Evolutionary conservation across 2,797 vertebrate genomes (phyloP), one percentile per base, ranked within the genome.

Genomic region (Neopelma chrysocephalum): DNA sequence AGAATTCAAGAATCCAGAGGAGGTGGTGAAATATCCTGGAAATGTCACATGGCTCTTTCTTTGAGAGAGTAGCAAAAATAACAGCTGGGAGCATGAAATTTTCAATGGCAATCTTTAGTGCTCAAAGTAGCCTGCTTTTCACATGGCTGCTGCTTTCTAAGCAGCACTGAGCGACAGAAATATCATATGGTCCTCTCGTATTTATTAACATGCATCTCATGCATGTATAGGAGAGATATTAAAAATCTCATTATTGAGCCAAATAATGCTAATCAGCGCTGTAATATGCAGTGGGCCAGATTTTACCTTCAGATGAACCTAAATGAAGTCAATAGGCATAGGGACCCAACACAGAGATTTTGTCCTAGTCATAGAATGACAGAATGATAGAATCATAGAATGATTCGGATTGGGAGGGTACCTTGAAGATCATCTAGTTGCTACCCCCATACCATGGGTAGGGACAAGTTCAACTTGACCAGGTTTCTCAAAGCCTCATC

Each of bases 181-280:
- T 86, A 69, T 95, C 95, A 91, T 36, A 40, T 68, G 69, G 77
- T 90, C 82, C 75, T 72, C 76, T 81, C 87, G 85, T 85, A 96
- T 96, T 98, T 96, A 95, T 96, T 94, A 93, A 95, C 84, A 94
- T 93, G 72, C 57, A 40, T 95, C 78, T 94, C 60, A 95, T 95
- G 50, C 27, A 34, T 62, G 7, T 43, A 25, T 7, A 51, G 15
- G 15, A 80, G 8, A 57, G 47, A 60, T 25, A 60, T 7, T 66
- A 36, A 82, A 85, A 56, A 20, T 51, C 7, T 61, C 11, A 27
- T 56, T 84, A 21, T 89, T 85, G 42, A 72, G 22, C 47, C 61
- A 57, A 20, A n/a, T n/a, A 36, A 43, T 7, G 4, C 2, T 53
- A 19, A 57, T 43, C 31, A 40, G 31, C 40, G 17, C 4, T 71